phyloP scores from a whole-genome alignment of 2,888 invertebrate species.

The Seira ritae region DNA sequence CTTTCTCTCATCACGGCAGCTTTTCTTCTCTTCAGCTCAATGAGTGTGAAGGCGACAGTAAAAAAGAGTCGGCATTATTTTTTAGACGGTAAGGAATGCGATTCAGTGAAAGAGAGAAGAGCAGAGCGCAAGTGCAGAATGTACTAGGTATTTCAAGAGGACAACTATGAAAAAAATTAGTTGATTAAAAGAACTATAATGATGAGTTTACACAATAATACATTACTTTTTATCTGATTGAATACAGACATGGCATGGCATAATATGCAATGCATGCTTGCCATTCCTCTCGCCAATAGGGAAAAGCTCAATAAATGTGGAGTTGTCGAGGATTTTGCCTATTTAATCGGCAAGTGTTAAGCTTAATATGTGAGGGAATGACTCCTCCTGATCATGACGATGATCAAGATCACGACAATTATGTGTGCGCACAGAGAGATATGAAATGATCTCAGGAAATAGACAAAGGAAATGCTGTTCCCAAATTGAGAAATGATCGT shows the following conservation, averaged over 20 bases:
- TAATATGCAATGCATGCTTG: neutral
- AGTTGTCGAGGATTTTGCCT: neutral
- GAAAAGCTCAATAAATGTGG: neutral
- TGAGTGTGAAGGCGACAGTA: slow-evolving; percentile 43
- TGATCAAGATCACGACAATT: neutral
- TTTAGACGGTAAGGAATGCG: slow-evolving; percentile 20
- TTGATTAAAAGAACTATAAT: slow-evolving; percentile 1
- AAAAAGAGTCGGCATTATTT: slow-evolving; percentile 22
- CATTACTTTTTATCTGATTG: slow-evolving; percentile 4
- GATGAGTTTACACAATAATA: neutral
- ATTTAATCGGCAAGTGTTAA: neutral
- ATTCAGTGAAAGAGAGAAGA: slow-evolving; percentile 1
- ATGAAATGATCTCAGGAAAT: slow-evolving; percentile 6
- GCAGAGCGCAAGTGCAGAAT: slow-evolving; percentile 9
- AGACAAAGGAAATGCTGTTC: slow-evolving; percentile 9
- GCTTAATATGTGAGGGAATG: neutral
- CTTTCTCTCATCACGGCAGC: neutral
- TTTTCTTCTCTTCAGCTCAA: slow-evolving; percentile 18
- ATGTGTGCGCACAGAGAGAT: neutral
- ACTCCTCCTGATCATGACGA: neutral
- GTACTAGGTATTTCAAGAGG: slow-evolving; percentile 2
- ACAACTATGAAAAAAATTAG: neutral
- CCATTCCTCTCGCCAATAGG: neutral
- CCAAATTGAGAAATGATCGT: neutral
- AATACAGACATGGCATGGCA: neutral